These are phyloP conservation scores for Thinocorus orbignyianus DNA, from an alignment of 2,113 vertebrate genomes.

Conservation along the genomic window DNA sequence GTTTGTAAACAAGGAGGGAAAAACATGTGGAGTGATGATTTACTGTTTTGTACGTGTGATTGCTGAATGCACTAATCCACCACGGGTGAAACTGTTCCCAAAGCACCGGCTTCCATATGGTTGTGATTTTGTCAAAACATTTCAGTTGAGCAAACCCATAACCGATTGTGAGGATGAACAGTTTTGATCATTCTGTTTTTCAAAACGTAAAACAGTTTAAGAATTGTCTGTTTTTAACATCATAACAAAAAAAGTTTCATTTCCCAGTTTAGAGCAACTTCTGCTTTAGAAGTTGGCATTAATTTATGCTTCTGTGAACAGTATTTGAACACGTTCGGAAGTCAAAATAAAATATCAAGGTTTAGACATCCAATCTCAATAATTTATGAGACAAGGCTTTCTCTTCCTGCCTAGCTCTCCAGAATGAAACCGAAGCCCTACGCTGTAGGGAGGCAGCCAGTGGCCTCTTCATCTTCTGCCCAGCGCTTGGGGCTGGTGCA, in stretches of 20 bases:
- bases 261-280: constrained; percentile 52
- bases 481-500: neutral
- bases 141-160: constrained; percentile 7
- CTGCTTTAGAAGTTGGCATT: constrained; percentile 43
- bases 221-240: constrained; percentile 51
- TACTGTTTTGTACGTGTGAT: constrained; percentile 10
- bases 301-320: constrained; percentile 28
- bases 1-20: constrained; percentile 26
- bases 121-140: constrained; percentile 56
- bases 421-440: neutral
- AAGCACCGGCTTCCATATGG: neutral
- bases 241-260: constrained; percentile 49
- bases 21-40: neutral
- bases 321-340: neutral
- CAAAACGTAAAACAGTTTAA: constrained; percentile 39
- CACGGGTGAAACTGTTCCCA: neutral
- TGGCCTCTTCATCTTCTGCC: neutral
- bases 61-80: constrained; percentile 1
- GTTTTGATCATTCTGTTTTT: constrained; percentile 52
- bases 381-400: neutral
- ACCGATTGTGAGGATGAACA: constrained; percentile 25
- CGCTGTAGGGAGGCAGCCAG: neutral
- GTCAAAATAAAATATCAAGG: constrained; percentile 41
- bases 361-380: constrained; percentile 31
- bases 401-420: neutral